Percentiles rank a stretch among this genome's conserved stretches.
Conservation (phyloP, 1,140 invertebrate species). For the Amyelois transitella region DNA sequence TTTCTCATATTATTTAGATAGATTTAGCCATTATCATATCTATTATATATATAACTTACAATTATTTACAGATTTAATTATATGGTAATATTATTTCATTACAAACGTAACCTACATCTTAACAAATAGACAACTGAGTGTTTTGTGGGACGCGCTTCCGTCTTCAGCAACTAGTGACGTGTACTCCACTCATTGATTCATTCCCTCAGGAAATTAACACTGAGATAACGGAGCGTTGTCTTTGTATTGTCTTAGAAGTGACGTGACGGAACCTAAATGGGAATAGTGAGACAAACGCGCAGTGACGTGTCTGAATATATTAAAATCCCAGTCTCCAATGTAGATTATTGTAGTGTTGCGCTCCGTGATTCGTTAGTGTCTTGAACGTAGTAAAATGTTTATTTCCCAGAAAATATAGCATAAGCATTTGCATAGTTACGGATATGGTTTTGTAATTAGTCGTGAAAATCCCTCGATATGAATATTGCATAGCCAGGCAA, state of each 20-base stretch:
- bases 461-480: too few relatives aligned
- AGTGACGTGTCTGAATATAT: background rate
- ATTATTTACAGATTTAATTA: too few relatives aligned
- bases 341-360: background rate
- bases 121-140: background rate
- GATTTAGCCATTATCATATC: too few relatives aligned
- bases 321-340: background rate
- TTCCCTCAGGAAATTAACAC: conserved; percentile 47
- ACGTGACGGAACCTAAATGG: background rate
- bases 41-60: too few relatives aligned
- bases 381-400: too few relatives aligned
- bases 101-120: background rate
- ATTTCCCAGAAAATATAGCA: too few relatives aligned
- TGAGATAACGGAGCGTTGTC: conserved; percentile 33
- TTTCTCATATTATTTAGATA: too few relatives aligned
- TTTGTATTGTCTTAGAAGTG: conserved; percentile 18
- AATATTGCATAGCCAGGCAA: too few relatives aligned
- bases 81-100: background rate
- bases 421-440: too few relatives aligned
- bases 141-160: conserved; percentile 8
- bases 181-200: conserved; percentile 33
- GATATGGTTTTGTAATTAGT: too few relatives aligned
- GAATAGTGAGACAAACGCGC: background rate
- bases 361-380: background rate
- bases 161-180: conserved; percentile 19